phyloP scores from a whole-genome alignment of 2,113 vertebrate species.

The Bolborhynchus lineola region DNA sequence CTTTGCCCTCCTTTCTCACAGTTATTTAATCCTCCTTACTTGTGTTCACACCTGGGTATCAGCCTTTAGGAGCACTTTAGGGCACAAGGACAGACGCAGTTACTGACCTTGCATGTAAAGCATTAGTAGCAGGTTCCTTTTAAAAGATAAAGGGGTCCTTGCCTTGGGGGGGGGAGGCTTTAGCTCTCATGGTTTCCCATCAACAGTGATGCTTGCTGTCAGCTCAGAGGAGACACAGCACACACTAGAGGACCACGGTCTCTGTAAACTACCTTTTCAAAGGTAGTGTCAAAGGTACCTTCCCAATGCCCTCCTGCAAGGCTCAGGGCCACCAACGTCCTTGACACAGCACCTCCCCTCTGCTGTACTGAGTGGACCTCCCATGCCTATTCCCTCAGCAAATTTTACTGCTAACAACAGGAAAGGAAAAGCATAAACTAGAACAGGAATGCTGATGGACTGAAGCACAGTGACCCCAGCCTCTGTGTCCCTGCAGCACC shows the following conservation, averaged over 20 bases:
- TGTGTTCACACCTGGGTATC: background rate
- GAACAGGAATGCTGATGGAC: background rate
- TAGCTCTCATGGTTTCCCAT: background rate
- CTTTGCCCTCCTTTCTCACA: background rate
- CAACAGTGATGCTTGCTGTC: background rate
- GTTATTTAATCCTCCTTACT: accelerated
- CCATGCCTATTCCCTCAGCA: background rate
- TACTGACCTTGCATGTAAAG: background rate
- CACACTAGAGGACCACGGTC: background rate
- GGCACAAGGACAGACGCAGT: background rate
- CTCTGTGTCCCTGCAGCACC: background rate
- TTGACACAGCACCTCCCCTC: background rate
- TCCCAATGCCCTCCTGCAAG: background rate
- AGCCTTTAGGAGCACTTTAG: background rate
- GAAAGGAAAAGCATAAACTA: background rate
- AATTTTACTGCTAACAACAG: background rate
- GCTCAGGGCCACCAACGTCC: background rate
- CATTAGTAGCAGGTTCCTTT: background rate
- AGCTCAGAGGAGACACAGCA: background rate
- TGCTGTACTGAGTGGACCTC: background rate
- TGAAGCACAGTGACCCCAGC: background rate
- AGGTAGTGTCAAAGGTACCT: background rate
- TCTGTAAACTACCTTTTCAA: background rate
- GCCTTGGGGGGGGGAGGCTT: background rate
- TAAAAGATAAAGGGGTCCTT: background rate